These are phyloP conservation scores for Galerucella calmariensis DNA, from an alignment of 2,888 invertebrate genomes.

Conservation along the genomic window DNA sequence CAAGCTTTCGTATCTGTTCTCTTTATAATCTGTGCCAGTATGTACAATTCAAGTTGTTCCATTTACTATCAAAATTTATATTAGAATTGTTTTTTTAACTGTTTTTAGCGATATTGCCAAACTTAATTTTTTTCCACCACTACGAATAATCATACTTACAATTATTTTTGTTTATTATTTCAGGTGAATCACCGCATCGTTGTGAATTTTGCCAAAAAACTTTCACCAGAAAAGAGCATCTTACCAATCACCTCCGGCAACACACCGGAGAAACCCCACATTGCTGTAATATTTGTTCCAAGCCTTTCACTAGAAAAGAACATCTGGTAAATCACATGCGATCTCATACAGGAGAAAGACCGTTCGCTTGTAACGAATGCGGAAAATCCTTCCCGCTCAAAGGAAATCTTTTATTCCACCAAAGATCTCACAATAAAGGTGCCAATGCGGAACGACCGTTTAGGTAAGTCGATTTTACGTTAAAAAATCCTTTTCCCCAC, in stretches of 20 bases:
- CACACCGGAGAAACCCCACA: conserved; percentile 79
- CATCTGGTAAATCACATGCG: conserved; percentile 82
- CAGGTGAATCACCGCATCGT: conserved; percentile 75
- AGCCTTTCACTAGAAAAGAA: conserved; percentile 80
- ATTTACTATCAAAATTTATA: too few species aligned
- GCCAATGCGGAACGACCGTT: conserved; percentile 67
- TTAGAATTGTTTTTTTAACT: neutral
- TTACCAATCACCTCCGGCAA: conserved; percentile 77
- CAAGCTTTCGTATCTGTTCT: too few species aligned
- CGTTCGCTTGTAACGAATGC: conserved; percentile 85
- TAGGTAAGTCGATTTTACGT: conserved; percentile 58
- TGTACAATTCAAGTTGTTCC: too few species aligned
- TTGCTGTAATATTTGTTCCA: conserved; percentile 79
- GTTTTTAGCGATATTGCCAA: conserved; percentile 18
- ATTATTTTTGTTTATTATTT: conserved; percentile 41
- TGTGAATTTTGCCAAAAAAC: conserved; percentile 78
- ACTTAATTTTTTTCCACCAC: neutral
- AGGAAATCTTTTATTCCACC: conserved; percentile 85
- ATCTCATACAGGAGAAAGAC: conserved; percentile 83
- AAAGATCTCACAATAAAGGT: conserved; percentile 85
- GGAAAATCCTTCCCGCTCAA: conserved; percentile 88
- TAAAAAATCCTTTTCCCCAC: too few species aligned
- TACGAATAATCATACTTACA: neutral
- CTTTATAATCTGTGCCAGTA: too few species aligned
- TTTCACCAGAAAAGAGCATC: conserved; percentile 78